Base-by-base conservation (phyloP, 2,888 invertebrate genomes). In the Amiota mariae region DNA sequence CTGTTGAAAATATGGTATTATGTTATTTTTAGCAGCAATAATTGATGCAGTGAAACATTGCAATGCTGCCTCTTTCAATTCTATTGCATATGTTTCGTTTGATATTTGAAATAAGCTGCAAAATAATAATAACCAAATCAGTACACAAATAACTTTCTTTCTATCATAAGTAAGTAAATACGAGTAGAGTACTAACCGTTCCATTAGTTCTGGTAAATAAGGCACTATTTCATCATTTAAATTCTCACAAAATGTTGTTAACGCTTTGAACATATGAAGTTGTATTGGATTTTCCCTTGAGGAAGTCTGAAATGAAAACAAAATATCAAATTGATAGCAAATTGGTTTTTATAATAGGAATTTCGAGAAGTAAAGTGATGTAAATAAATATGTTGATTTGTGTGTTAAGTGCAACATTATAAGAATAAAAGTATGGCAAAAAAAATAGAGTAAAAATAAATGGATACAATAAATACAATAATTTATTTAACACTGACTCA, bases 171-270 rank as follows among this genome's bases (percentile, higher is more conserved):
- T n/a, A n/a, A n/a, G n/a, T n/a, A n/a, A n/a, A n/a, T n/a, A n/a
- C n/a, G n/a, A n/a, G n/a, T n/a, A n/a, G n/a, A n/a, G n/a, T n/a
- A n/a, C 77, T 74, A 83, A 89, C 89, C 93, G 91, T 70, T 93
- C 93, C 94, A 96, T 95, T 56, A 96, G 88, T 1, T 92, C 90
- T 0, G 94, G 93, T 73, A 95, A 89, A 78, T 94, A 94, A 0
- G 94, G 95, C 70, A 94, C 87, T 51, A 96, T 90, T n/a, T 92
- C 93, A 71, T 93, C 92, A 77, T 94, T 94, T 59, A 95, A 90
- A 89, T 95, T 94, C 87, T 95, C 95, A 83, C 94, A 95, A 86
- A 95, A 95, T 75, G 93, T 93, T 88, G 95, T 95, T 75, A 96
- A 87, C 0, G 95, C 95, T 88, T 95, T 95, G 87, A 95, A 96